These are phyloP conservation scores for Burhinus oedicnemus DNA, from an alignment of 2,113 vertebrate genomes.

Conservation along the genomic window DNA sequence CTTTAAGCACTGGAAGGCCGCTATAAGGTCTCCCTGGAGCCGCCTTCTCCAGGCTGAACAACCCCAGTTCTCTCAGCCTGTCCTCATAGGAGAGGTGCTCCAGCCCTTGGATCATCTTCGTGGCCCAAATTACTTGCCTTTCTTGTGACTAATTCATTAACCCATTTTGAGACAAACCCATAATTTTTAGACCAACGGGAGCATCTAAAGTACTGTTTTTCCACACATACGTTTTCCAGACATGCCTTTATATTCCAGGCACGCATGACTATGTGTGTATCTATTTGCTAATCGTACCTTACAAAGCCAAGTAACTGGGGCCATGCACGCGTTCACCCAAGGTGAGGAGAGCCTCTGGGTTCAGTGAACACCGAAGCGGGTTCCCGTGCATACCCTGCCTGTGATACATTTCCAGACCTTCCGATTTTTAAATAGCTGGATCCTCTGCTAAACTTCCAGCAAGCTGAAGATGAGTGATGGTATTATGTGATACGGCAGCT, in stretches of 20 bases:
- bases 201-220: not conserved
- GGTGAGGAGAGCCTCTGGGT: not conserved
- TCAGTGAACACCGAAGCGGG: not conserved
- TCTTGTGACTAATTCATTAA: not conserved
- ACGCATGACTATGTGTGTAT: not conserved
- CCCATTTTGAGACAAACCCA: not conserved
- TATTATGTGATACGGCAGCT: not conserved
- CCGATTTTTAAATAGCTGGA: not conserved
- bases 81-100: too few relatives aligned
- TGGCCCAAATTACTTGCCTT: not conserved
- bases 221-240: not conserved
- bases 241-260: not conserved
- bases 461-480: not conserved
- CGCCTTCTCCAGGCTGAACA: too few relatives aligned
- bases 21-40: too few relatives aligned
- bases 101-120: too few relatives aligned
- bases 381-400: not conserved
- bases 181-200: not conserved
- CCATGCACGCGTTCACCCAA: fast-evolving
- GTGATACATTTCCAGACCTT: not conserved
- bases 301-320: not conserved
- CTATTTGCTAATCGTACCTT: not conserved
- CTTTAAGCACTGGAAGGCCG: too few relatives aligned
- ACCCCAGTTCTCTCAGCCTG: too few relatives aligned
- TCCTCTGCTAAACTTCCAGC: not conserved